These are phyloP conservation scores for Andrena praecox DNA, from an alignment of 2,888 invertebrate genomes.

Conservation along the genomic window DNA sequence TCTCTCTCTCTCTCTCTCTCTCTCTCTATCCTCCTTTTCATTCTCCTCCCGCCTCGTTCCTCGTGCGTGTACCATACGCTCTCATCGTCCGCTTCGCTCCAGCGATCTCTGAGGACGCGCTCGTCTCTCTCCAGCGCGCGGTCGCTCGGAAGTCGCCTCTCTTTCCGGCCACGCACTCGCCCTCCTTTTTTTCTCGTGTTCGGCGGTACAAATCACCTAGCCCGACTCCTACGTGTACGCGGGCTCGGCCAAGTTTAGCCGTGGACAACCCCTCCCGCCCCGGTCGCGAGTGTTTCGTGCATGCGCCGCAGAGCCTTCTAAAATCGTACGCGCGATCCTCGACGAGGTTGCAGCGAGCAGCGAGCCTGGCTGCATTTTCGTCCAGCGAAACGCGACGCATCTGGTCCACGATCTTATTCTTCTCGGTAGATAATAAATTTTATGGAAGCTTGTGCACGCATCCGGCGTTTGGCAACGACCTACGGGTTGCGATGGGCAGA, in stretches of 20 bases:
- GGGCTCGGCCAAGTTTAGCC: conserved; percentile 64
- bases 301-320: conserved; percentile 33
- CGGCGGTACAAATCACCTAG: conserved; percentile 49
- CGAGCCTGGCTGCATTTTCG: not conserved
- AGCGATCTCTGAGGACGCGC: not conserved
- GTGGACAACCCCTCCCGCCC: conserved; percentile 29
- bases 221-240: conserved; percentile 42
- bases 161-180: conserved; percentile 6
- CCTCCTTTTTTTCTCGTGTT: conserved; percentile 36
- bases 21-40: not conserved
- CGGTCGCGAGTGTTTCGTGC: conserved; percentile 15
- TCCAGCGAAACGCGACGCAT: conserved; percentile 6
- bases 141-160: conserved; percentile 10
- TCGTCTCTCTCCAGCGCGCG: not conserved
- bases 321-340: conserved; percentile 35
- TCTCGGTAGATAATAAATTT: not conserved
- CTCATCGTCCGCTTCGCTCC: conserved; percentile 12
- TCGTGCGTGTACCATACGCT: not conserved
- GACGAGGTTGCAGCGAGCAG: not conserved
- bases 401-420: not conserved
- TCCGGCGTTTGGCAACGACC: no score
- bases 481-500: no score
- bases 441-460: no score
- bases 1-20: not conserved
- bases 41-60: not conserved